Conservation (phyloP, 1,140 invertebrate species). For the Euschistus heros region DNA sequence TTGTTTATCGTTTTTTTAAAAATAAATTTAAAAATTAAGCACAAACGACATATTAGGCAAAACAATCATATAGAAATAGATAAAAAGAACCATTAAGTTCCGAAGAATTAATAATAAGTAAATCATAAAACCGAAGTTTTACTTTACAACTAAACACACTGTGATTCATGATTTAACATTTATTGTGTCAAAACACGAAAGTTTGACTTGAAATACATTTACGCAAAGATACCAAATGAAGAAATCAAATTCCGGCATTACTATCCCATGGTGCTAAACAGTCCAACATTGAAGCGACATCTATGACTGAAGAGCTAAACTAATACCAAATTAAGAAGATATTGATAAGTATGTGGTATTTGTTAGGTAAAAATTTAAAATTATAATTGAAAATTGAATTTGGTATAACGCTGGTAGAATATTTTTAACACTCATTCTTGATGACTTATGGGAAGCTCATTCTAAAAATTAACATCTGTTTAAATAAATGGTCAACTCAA, state of each 20-base stretch:
- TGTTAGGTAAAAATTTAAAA: no score
- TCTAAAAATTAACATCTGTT: no score
- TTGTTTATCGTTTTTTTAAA: neutral
- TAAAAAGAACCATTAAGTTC: neutral
- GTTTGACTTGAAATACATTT: neutral
- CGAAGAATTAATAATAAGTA: neutral
- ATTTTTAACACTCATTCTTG: no score
- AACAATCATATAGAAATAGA: neutral
- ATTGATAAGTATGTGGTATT: no score
- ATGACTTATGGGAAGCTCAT: no score
- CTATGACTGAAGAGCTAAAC: no score
- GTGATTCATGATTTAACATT: neutral
- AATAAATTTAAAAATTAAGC: neutral
- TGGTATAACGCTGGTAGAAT: no score
- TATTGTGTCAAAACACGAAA: neutral
- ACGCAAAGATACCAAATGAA: neutral
- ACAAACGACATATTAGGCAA: neutral
- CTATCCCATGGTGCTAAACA: constrained; percentile 1
- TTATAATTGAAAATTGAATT: no score
- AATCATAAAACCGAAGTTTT: neutral
- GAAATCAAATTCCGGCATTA: constrained; percentile 15
- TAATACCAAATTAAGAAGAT: no score
- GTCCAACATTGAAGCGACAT: no score
- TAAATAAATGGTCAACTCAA: no score
- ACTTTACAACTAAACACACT: neutral